Evolutionary conservation across 2,113 vertebrate species (phyloP).

Genomic region (Paedocypris sp.): DNA sequence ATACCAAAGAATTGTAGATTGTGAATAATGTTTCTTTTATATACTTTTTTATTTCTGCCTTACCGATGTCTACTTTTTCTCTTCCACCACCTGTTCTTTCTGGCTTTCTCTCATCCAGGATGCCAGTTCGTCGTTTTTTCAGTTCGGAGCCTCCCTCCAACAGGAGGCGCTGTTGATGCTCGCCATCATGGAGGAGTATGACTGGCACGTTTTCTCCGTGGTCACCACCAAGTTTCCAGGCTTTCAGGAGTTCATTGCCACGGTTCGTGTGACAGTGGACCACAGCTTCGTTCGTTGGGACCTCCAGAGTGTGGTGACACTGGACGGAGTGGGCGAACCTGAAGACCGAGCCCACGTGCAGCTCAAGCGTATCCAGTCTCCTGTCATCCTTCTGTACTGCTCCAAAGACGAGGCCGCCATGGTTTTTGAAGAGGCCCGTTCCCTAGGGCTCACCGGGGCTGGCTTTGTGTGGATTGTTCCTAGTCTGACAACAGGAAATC

Average conservation of each 20-base stretch:
- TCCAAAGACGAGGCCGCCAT: slow-evolving; percentile 90
- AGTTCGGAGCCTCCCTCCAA: slow-evolving; percentile 93
- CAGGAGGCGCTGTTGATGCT: slow-evolving; percentile 93
- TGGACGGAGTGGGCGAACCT: slow-evolving; percentile 82
- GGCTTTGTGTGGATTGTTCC: slow-evolving; percentile 97
- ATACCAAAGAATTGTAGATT: too few species aligned
- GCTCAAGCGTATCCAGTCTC: slow-evolving; percentile 94
- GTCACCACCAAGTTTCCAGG: slow-evolving; percentile 96
- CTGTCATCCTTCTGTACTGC: slow-evolving; percentile 89
- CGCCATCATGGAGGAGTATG: slow-evolving; percentile 96
- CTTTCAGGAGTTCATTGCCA: slow-evolving; percentile 86
- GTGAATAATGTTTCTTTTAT: too few species aligned
- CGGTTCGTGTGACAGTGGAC: slow-evolving; percentile 78
- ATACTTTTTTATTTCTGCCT: background rate
- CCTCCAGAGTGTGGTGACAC: slow-evolving; percentile 81
- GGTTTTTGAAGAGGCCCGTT: slow-evolving; percentile 86
- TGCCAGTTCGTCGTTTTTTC: slow-evolving; percentile 90
- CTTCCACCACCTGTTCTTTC: background rate
- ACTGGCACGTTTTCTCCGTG: slow-evolving; percentile 95
- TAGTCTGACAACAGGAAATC: slow-evolving; percentile 86
- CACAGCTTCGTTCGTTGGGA: slow-evolving; percentile 97
- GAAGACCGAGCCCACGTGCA: slow-evolving; percentile 89
- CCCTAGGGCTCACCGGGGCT: slow-evolving; percentile 85
- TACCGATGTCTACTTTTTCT: background rate
- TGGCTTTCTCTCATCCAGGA: slow-evolving; percentile 58